phyloP scores from a whole-genome alignment of 1,140 invertebrate species.

The Magallana ariakensis region DNA sequence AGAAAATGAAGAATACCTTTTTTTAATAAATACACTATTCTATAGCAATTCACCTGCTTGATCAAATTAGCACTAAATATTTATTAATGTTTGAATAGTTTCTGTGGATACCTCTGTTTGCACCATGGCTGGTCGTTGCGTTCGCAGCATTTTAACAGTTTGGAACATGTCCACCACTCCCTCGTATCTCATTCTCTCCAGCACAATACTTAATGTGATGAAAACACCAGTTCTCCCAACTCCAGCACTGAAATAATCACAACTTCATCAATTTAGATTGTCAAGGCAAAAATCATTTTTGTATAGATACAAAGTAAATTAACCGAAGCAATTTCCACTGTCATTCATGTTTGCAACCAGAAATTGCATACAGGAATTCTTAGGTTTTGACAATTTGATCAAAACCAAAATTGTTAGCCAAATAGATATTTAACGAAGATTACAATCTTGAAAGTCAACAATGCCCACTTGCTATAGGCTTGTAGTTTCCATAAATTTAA shows the following conservation, averaged over 20 bases:
- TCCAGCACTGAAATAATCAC: slow-evolving; percentile 75
- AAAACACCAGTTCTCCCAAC: slow-evolving; percentile 97
- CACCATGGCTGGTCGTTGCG: slow-evolving; percentile 99
- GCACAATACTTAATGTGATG: slow-evolving; percentile 97
- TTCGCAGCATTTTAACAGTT: slow-evolving; percentile 97
- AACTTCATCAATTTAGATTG: no score
- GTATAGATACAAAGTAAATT: no score
- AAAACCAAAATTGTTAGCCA: background rate
- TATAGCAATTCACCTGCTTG: background rate
- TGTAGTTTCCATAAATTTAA: no score
- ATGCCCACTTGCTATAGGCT: no score
- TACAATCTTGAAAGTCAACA: no score
- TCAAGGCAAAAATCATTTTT: no score
- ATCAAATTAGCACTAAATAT: background rate
- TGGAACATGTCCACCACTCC: slow-evolving; percentile 99
- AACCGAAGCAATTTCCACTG: no score
- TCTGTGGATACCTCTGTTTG: slow-evolving; percentile 90
- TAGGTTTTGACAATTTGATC: no score
- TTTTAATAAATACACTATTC: background rate
- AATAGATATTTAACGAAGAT: no score
- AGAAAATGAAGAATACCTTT: background rate
- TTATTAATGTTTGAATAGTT: background rate
- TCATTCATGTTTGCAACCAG: no score
- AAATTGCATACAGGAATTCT: no score
- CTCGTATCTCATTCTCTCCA: slow-evolving; percentile 99